These are phyloP conservation scores for Cephalotes varians DNA, from an alignment of 2,888 invertebrate species.

Conservation along the genomic window DNA sequence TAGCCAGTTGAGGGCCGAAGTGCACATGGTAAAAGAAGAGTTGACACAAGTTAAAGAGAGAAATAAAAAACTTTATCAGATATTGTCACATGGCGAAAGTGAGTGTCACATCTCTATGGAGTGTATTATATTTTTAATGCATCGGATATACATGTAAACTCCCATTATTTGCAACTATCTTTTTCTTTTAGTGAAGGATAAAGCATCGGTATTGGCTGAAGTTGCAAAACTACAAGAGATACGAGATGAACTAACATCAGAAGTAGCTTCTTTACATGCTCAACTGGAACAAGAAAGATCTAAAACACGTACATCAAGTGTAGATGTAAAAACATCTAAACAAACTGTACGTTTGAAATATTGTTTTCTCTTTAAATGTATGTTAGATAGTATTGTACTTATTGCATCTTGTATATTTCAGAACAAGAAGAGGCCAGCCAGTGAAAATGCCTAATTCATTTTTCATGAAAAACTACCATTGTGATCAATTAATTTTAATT, in stretches of 20 bases:
- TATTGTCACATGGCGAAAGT: slow-evolving; percentile 91
- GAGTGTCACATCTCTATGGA: slow-evolving; percentile 82
- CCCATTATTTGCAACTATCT: slow-evolving; percentile 4
- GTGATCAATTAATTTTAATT: slow-evolving; percentile 75
- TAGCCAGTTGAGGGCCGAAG: slow-evolving; percentile 86
- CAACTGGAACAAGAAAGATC: slow-evolving; percentile 93
- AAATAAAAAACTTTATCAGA: slow-evolving; percentile 90
- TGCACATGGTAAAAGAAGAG: slow-evolving; percentile 88
- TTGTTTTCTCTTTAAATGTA: neutral
- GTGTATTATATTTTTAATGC: neutral
- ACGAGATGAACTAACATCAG: slow-evolving; percentile 91
- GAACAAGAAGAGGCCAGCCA: slow-evolving; percentile 82
- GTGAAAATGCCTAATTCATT: slow-evolving; percentile 81
- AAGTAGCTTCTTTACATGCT: slow-evolving; percentile 90
- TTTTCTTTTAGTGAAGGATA: slow-evolving; percentile 90
- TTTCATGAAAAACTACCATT: slow-evolving; percentile 67
- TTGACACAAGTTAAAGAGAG: slow-evolving; percentile 89
- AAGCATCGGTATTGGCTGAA: slow-evolving; percentile 91
- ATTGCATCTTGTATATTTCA: slow-evolving; percentile 66
- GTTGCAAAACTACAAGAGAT: slow-evolving; percentile 90
- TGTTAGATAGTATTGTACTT: neutral
- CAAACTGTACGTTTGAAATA: slow-evolving; percentile 78
- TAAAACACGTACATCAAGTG: slow-evolving; percentile 87
- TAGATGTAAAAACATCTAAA: slow-evolving; percentile 86
- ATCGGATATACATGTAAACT: neutral